Base-by-base conservation (phyloP, 1,140 invertebrate species). In the Pseudomyrmex concolor region DNA sequence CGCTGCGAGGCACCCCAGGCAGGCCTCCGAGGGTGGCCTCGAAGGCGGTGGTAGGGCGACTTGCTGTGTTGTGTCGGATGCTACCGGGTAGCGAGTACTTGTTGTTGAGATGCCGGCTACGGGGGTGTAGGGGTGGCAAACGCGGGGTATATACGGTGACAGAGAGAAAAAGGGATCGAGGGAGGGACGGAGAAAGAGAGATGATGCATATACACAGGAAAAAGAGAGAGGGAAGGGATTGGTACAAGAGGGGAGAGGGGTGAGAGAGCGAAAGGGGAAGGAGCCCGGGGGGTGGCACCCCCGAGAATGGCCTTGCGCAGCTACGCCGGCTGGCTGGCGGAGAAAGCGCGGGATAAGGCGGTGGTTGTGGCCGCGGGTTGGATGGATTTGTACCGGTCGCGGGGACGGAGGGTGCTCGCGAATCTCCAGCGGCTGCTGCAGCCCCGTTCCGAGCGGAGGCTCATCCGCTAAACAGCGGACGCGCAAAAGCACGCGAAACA, bases 1-100 rank as follows among this genome's bases (percentile, higher is more conserved):
- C 70, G 86, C 83, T 83, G 86, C 77, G 77, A 85, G 71, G 72
- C 72, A 76, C 72, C 80, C 70, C 70, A 73, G 78, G 66, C 64
- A 83, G 83, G 78, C 80, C 77, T 87, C 59, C 76, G 72, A 72
- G 82, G 82, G 68, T 55, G 63, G 76, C 63, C 66, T 74, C 54
- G 57, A 74, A 76, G 72, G 70, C 62, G 89, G 90, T 90, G 89
- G 91, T 89, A 93, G 91, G 89, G 90, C 89, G 87, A 90, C 89
- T 93, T 93, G 93, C 91, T 93, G 93, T 94, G 93, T 94, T 94
- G 90, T 93, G 92, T 93, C 90, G 91, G 91, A 93, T 94, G 92
- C 92, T 92, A 91, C 89, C 91, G 90, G 92, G 92, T 93, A 92
- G 90, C 92, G 86, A 87, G 91, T 93, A 93, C 90, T 94, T 94